Evolutionary conservation across 2,113 vertebrate genomes (phyloP).

Genomic region (Podocnemis expansa): DNA sequence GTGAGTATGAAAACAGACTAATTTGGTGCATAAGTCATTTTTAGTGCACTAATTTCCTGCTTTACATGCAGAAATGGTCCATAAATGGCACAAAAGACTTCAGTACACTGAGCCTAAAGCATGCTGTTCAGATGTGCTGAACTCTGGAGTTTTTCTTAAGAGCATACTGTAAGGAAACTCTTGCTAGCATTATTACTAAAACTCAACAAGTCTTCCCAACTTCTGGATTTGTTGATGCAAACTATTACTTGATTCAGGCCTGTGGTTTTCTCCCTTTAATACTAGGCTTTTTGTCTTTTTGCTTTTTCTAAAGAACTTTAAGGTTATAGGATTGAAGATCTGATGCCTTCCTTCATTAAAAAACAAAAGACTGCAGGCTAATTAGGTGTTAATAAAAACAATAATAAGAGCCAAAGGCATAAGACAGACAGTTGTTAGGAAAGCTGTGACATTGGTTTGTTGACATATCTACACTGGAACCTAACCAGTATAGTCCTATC

Average conservation of each 20-base stretch:
- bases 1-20: slow-evolving; percentile 70
- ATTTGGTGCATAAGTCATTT: slow-evolving; percentile 75
- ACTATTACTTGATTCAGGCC: slow-evolving; percentile 39
- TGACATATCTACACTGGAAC: background rate
- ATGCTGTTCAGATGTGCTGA: slow-evolving; percentile 27
- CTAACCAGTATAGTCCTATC: background rate
- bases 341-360: slow-evolving; percentile 50
- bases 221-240: background rate
- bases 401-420: background rate
- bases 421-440: background rate
- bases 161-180: slow-evolving; percentile 37
- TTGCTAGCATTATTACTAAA: slow-evolving; percentile 32
- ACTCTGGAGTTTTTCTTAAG: slow-evolving; percentile 27
- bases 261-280: slow-evolving; percentile 64
- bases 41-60: slow-evolving; percentile 69
- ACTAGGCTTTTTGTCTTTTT: slow-evolving; percentile 52
- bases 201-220: slow-evolving; percentile 30
- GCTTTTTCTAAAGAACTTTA: slow-evolving; percentile 31
- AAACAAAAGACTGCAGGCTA: slow-evolving; percentile 14
- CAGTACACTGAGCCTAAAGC: slow-evolving; percentile 50
- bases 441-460: background rate
- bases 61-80: slow-evolving; percentile 67
- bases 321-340: background rate
- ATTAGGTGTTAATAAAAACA: background rate
- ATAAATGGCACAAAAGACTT: slow-evolving; percentile 64